These are phyloP conservation scores for Erannis defoliaria DNA, from an alignment of 2,888 invertebrate species.

Conservation along the genomic window DNA sequence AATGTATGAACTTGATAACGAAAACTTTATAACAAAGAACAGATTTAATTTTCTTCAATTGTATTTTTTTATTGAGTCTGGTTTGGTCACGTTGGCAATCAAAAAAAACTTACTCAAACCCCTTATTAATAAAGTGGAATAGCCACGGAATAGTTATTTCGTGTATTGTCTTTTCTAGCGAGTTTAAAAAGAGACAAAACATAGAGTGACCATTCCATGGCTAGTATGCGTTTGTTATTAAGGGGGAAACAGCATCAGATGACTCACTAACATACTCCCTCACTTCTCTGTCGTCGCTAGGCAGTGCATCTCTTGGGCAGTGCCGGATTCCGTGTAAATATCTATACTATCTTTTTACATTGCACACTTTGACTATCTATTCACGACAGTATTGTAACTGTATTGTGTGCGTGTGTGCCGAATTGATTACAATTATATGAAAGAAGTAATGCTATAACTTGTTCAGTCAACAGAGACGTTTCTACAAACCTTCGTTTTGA, in stretches of 20 bases:
- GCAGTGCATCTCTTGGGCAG: conserved; percentile 97
- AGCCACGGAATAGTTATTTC: neutral
- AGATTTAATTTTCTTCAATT: no score
- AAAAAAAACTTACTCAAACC: conserved; percentile 15
- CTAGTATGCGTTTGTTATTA: neutral
- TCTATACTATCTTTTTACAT: conserved; percentile 78
- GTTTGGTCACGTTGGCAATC: no score
- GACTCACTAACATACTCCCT: conserved; percentile 74
- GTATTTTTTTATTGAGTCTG: no score
- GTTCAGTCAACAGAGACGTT: no score
- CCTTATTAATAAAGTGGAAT: neutral
- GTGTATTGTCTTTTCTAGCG: neutral
- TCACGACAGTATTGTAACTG: conserved; percentile 56
- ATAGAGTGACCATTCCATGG: neutral
- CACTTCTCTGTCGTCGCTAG: conserved; percentile 87
- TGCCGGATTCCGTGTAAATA: conserved; percentile 96
- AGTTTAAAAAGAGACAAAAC: neutral
- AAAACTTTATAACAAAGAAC: no score
- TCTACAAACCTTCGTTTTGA: no score
- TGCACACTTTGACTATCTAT: conserved; percentile 76
- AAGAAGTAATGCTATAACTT: neutral
- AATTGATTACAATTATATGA: conserved; percentile 47
- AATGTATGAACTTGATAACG: no score
- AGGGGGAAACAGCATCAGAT: conserved; percentile 36
- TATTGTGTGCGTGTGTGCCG: conserved; percentile 54